phyloP scores from a whole-genome alignment of 2,797 vertebrate genomes.

The Tangara arthus region DNA sequence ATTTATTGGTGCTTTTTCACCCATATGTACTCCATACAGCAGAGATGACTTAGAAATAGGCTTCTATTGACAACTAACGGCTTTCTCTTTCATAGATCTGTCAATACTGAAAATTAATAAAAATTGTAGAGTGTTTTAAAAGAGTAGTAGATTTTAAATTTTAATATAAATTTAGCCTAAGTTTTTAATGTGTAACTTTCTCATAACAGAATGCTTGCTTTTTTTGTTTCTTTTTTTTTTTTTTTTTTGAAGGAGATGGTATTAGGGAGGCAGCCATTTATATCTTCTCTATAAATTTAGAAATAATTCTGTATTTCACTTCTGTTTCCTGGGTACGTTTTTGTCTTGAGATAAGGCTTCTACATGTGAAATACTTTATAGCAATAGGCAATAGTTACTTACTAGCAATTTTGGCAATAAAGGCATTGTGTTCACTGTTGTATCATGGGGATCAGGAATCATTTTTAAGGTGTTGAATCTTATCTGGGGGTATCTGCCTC shows the following conservation, averaged over 20 bases:
- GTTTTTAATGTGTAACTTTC: neutral
- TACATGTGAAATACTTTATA: neutral
- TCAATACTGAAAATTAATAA: neutral
- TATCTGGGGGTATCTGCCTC: neutral
- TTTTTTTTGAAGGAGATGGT: neutral
- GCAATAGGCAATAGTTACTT: neutral
- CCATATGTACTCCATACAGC: neutral
- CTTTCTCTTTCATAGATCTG: neutral
- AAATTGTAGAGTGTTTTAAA: neutral
- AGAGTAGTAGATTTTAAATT: neutral
- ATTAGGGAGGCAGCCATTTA: neutral
- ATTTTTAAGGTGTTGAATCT: neutral
- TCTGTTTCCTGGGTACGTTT: neutral
- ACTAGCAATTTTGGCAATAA: neutral
- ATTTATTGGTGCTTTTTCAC: neutral
- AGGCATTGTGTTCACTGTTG: neutral
- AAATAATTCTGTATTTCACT: neutral
- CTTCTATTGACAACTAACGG: neutral
- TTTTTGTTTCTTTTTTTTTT: neutral
- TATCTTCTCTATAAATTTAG: neutral
- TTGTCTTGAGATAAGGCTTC: neutral
- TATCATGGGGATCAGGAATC: neutral
- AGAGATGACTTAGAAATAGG: neutral
- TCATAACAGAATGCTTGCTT: neutral
- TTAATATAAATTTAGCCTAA: neutral